A percentile compares a stretch with the other conserved stretches of the same genome.
phyloP scores from a whole-genome alignment of 2,888 invertebrate genomes.

The Micoletzkya japonica region DNA sequence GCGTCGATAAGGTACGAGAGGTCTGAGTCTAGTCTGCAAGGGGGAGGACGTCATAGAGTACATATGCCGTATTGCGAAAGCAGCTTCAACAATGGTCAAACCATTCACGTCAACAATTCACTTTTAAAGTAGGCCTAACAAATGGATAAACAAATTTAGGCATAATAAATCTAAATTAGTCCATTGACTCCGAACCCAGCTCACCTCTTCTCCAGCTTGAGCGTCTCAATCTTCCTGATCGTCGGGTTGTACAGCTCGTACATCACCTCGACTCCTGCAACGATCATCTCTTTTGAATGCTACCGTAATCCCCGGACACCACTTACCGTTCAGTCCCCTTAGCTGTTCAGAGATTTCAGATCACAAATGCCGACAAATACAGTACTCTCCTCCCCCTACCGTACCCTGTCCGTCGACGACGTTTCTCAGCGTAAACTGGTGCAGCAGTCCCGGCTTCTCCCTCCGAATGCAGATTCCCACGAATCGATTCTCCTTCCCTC shows the following conservation, averaged over 20 bases:
- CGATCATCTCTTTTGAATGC: background rate
- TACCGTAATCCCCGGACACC: conserved; percentile 1
- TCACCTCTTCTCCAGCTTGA: conserved; percentile 83
- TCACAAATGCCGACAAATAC: no score
- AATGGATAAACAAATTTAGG: no score
- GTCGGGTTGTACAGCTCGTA: conserved; percentile 93
- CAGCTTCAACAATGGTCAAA: no score
- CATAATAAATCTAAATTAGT: no score
- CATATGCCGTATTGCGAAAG: no score
- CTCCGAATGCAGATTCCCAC: conserved; percentile 88
- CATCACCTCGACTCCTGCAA: conserved; percentile 72
- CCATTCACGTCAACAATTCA: no score
- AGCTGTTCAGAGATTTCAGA: no score
- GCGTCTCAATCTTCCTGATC: conserved; percentile 83
- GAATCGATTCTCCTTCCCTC: conserved; percentile 73
- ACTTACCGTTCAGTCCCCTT: background rate
- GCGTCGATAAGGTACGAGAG: conserved; percentile 82
- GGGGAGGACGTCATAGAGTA: background rate
- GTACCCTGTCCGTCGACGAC: conserved; percentile 83
- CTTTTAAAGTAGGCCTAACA: no score
- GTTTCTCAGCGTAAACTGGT: conserved; percentile 86
- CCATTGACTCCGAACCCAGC: no score
- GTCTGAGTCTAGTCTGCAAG: conserved; percentile 76
- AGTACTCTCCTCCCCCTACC: conserved; percentile 5
- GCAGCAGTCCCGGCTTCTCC: conserved; percentile 81